A percentile compares a stretch with the other conserved stretches of the same genome.
phyloP scores from a whole-genome alignment of 2,888 invertebrate genomes.

The Xestia rhomboidea region DNA sequence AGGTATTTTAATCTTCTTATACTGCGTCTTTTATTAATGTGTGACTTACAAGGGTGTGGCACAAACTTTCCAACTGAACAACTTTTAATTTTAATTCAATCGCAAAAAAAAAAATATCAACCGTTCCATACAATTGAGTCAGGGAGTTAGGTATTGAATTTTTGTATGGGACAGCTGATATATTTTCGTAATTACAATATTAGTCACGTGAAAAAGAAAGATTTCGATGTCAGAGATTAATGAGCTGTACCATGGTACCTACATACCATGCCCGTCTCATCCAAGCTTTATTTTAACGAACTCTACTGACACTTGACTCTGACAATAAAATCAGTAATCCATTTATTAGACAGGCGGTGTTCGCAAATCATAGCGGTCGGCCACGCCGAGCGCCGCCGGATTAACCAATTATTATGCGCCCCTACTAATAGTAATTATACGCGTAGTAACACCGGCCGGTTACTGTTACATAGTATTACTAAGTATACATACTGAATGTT shows the following conservation, averaged over 20 bases:
- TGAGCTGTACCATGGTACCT: not conserved
- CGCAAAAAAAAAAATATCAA: not conserved
- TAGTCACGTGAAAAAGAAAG: not conserved
- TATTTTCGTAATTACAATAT: not conserved
- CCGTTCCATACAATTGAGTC: not conserved
- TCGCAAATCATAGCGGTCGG: constrained; percentile 75
- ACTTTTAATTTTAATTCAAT: not conserved
- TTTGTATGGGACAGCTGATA: not conserved
- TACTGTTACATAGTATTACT: not conserved
- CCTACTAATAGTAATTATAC: constrained; percentile 68
- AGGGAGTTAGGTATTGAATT: not conserved
- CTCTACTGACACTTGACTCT: constrained; percentile 32
- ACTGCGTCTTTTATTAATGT: not conserved
- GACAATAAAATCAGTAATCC: constrained; percentile 59
- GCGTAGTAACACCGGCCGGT: constrained; percentile 29
- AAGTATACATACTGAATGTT: constrained; percentile 7
- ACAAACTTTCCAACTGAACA: not conserved
- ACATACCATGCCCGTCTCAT: not conserved
- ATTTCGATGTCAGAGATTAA: not conserved
- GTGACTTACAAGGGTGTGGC: not conserved
- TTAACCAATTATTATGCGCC: constrained; percentile 81
- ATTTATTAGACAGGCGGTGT: constrained; percentile 66
- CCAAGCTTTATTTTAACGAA: not conserved
- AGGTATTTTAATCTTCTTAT: no score
- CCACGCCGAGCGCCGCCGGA: constrained; percentile 70